phyloP scores from a whole-genome alignment of 2,113 vertebrate species.

The Atherinomorus stipes region DNA sequence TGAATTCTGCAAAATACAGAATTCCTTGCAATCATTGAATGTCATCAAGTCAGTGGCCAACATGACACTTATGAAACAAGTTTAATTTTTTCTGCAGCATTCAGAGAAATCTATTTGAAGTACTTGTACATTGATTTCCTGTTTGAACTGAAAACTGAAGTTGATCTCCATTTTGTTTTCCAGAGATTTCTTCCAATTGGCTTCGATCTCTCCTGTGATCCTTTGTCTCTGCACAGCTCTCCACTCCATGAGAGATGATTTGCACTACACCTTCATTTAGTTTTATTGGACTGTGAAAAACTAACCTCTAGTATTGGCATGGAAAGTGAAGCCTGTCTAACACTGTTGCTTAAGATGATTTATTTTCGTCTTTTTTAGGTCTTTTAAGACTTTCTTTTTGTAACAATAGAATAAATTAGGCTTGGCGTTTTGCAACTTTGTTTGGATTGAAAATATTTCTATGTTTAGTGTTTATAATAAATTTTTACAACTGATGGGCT shows the following conservation, averaged over 20 bases:
- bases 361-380: not conserved
- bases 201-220: slow-evolving; percentile 1
- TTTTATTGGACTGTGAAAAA: not conserved
- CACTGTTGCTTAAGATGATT: slow-evolving; percentile 20
- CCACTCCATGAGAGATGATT: slow-evolving; percentile 49
- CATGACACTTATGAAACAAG: too few relatives aligned
- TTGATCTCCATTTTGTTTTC: slow-evolving; percentile 45
- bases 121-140: too few relatives aligned
- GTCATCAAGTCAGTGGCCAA: not conserved
- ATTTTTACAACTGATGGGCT: slow-evolving; percentile 7
- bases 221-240: slow-evolving; percentile 17
- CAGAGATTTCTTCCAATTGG: slow-evolving; percentile 76
- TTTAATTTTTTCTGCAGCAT: too few relatives aligned
- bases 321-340: slow-evolving; percentile 26
- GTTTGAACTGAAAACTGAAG: too few relatives aligned
- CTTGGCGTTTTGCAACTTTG: not conserved
- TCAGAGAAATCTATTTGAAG: too few relatives aligned
- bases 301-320: not conserved
- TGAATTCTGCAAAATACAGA: too few relatives aligned
- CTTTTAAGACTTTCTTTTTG: not conserved
- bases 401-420: not conserved
- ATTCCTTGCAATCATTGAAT: not conserved
- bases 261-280: slow-evolving; percentile 41
- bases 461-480: slow-evolving; percentile 70
- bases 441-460: not conserved